Conservation (phyloP, 2,797 vertebrate genomes). For the Channallabes apus region DNA sequence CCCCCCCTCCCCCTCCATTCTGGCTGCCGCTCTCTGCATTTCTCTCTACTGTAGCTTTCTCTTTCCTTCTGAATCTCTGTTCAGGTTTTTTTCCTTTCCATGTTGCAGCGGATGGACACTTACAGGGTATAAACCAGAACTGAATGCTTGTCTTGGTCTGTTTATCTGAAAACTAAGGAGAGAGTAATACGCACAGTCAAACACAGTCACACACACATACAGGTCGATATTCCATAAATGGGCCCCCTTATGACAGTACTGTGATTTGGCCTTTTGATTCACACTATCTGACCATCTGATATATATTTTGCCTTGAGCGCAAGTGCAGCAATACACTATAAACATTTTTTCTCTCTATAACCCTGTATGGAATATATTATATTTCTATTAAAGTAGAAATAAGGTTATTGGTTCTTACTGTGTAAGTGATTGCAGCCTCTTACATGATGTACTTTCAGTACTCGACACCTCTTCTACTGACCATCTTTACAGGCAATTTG, state of each 20-base stretch:
- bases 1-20: neutral
- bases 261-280: conserved; percentile 37
- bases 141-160: conserved; percentile 26
- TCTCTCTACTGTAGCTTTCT: neutral
- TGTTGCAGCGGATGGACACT: conserved; percentile 6
- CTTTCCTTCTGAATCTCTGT: neutral
- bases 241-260: conserved; percentile 40
- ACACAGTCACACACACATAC: conserved; percentile 22
- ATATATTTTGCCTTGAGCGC: conserved; percentile 3
- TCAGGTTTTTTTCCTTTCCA: neutral
- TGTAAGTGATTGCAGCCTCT: neutral
- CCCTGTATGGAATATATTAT: neutral
- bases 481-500: conserved; percentile 11
- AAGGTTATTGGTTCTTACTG: neutral
- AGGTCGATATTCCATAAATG: conserved; percentile 45
- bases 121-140: conserved; percentile 25
- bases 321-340: neutral
- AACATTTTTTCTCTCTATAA: neutral
- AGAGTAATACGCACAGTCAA: conserved; percentile 14
- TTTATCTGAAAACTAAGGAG: conserved; percentile 28
- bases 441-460: neutral
- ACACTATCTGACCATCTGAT: neutral
- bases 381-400: neutral
- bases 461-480: neutral
- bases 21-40: neutral